phyloP scores from a whole-genome alignment of 2,797 vertebrate species.

The Sandelia bainsii region DNA sequence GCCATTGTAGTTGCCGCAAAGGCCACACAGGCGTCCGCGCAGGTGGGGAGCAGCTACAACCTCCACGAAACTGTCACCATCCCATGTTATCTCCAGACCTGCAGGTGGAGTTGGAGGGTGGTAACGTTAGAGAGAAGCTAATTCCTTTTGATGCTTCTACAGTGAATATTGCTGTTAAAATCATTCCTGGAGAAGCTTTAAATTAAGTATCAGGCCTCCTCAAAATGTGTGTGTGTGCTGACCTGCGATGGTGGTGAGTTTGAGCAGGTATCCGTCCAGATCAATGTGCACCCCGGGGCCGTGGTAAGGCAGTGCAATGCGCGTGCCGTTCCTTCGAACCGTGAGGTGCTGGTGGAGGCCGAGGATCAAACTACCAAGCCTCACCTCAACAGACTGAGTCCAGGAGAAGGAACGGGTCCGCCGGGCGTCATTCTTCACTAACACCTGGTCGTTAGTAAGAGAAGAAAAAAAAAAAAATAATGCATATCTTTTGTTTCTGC shows the following conservation, averaged over 20 bases:
- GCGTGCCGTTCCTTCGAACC: conserved; percentile 93
- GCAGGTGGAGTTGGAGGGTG: not conserved
- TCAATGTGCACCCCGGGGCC: conserved; percentile 92
- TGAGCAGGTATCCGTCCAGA: conserved; percentile 96
- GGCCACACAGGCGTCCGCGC: conserved; percentile 93
- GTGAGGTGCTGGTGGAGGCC: conserved; percentile 96
- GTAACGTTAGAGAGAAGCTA: not conserved
- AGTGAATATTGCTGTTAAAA: too few relatives aligned
- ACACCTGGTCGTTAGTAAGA: conserved; percentile 67
- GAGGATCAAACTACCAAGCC: conserved; percentile 86
- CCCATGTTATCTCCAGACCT: conserved; percentile 99
- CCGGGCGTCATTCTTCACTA: conserved; percentile 97
- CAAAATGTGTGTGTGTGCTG: conserved; percentile 3
- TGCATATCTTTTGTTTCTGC: too few relatives aligned
- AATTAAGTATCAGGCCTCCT: too few relatives aligned
- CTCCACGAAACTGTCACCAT: conserved; percentile 98
- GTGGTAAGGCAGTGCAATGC: conserved; percentile 92
- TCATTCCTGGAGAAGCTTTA: too few relatives aligned
- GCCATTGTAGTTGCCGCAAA: conserved; percentile 98
- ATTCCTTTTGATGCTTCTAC: not conserved
- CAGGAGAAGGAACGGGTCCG: conserved; percentile 97
- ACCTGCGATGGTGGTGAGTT: conserved; percentile 96
- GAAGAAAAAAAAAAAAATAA: not conserved
- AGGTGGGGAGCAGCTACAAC: conserved; percentile 94
- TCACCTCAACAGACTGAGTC: conserved; percentile 96